Conservation (phyloP, 1,140 invertebrate genomes). For the Drepana arcuata region DNA sequence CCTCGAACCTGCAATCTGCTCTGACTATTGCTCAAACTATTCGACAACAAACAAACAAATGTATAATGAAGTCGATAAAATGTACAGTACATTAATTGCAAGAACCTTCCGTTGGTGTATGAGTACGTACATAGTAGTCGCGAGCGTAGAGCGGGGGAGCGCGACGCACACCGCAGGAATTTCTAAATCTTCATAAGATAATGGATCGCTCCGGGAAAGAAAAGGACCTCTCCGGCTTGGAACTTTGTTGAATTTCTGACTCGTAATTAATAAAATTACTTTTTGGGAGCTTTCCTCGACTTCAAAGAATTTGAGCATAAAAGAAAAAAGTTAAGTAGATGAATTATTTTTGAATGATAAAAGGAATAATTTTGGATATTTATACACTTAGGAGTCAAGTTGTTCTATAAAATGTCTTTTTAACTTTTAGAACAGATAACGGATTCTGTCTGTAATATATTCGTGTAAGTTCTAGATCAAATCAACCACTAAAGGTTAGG, state of each 20-base stretch:
- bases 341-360: constrained; percentile 70
- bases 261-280: constrained; percentile 73
- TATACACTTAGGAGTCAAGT: constrained; percentile 45
- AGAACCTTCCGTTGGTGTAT: too few relatives aligned
- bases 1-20: too few relatives aligned
- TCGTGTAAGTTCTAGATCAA: too few relatives aligned
- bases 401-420: too few relatives aligned
- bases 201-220: constrained; percentile 63
- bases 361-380: constrained; percentile 65
- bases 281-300: constrained; percentile 69
- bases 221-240: constrained; percentile 61
- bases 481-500: too few relatives aligned
- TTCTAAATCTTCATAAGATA: constrained; percentile 72
- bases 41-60: too few relatives aligned
- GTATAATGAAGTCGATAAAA: too few relatives aligned
- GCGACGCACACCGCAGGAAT: constrained; percentile 59
- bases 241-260: constrained; percentile 71
- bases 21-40: too few relatives aligned
- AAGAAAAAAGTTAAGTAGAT: constrained; percentile 70
- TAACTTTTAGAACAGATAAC: constrained; percentile 5
- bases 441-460: too few relatives aligned
- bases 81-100: too few relatives aligned
- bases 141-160: constrained; percentile 3
- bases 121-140: too few relatives aligned
- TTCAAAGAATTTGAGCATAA: constrained; percentile 71